These are phyloP conservation scores for Conus ventricosus DNA, from an alignment of 1,140 invertebrate species.

Conservation along the genomic window DNA sequence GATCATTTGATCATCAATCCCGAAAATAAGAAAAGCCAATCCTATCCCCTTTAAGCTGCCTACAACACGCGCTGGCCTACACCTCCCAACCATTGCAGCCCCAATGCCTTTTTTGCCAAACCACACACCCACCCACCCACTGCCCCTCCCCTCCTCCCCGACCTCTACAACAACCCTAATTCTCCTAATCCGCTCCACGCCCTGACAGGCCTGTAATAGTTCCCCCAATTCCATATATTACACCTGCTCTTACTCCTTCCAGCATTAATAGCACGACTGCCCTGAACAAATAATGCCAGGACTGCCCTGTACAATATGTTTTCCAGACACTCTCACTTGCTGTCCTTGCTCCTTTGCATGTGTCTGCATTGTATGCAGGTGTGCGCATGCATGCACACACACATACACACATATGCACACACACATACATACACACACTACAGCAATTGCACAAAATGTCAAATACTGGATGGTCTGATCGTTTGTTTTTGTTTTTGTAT, in stretches of 20 bases:
- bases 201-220: not conserved
- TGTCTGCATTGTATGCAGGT: too few relatives aligned
- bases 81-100: not conserved
- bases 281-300: not conserved
- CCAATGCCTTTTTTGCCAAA: not conserved
- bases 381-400: not conserved
- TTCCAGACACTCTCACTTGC: too few relatives aligned
- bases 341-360: too few relatives aligned
- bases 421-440: not conserved
- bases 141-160: not conserved
- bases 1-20: not conserved
- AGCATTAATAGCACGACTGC: not conserved
- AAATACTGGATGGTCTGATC: too few relatives aligned
- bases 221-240: not conserved
- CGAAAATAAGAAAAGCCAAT: not conserved
- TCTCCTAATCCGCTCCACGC: slow-evolving; percentile 1
- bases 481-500: too few relatives aligned
- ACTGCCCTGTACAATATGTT: not conserved
- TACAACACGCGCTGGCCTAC: too few relatives aligned
- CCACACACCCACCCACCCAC: not conserved
- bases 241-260: not conserved
- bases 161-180: not conserved
- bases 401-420: slow-evolving; percentile 12
- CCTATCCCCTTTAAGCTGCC: too few relatives aligned
- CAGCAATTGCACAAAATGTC: not conserved